Base-by-base conservation (phyloP, 2,113 vertebrate species). In the Nyctibius bracteatus region DNA sequence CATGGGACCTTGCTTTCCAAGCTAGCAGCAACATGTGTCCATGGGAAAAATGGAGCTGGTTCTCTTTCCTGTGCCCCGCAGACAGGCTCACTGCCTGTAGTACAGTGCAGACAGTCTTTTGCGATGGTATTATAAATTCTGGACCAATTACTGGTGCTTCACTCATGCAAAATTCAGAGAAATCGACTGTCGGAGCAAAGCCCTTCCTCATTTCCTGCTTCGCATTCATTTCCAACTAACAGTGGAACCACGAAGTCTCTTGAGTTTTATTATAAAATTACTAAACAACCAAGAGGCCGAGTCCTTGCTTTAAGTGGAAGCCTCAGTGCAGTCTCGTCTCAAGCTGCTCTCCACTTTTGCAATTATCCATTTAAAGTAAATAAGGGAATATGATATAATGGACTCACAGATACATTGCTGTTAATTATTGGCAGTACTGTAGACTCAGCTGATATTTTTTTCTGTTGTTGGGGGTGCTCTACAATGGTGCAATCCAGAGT, bases 261-360 rank as follows among this genome's bases (percentile, higher is more conserved):
- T 54, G 78, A 86, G 92, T 93, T 94, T 91, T 91, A 77, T 82
- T 73, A 46, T 54, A 77, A 94, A 94, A 90, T 90, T 93, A 44
- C 75, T 67, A 44, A 81, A 63, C 30, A 66, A 21, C n/a, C 37
- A 58, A 78, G 75, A 63, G 24, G 43, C 51, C 63, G 66, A 81
- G 17, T 37, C 55, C 8, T 65, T 84, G 63, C 51, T 67, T 65
- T 61, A 88, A 83, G 92, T 55, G 63, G 58, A 90, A 73, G 21
- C 57, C 91, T 62, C 71, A 47, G 54, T 58, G 72, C 37, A 79
- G 62, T 33, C 81, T 94, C 87, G 35, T 81, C 25, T 63, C 59
- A 59, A 86, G 39, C 62, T 25, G 15, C n/a, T 77, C 30, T 87
- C 61, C 39, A 14, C 39, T 93, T 82, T 33, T 87, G 66, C 58